A percentile compares a stretch with the other conserved stretches of the same genome.
phyloP scores from a whole-genome alignment of 2,113 vertebrate genomes.

The pig (Sus scrofa) region DNA sequence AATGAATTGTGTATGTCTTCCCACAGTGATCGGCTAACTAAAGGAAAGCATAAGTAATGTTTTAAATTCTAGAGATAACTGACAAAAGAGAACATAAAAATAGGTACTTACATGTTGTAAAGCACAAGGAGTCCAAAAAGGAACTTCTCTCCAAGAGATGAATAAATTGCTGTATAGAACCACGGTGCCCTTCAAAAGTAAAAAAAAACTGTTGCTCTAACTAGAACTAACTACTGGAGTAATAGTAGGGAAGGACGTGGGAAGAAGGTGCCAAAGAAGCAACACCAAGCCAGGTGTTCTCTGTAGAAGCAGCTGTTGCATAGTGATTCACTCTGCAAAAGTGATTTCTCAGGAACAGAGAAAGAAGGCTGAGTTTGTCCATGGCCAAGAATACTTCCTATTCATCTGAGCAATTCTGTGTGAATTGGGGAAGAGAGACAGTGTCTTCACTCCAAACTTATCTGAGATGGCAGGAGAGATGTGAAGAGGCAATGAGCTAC shows the following conservation, averaged over 20 bases:
- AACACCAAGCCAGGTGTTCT: neutral
- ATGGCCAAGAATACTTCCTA: neutral
- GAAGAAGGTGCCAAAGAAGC: neutral
- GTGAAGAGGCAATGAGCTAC: neutral
- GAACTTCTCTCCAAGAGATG: neutral
- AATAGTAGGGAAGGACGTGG: too few species aligned
- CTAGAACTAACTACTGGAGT: neutral
- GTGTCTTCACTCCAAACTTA: neutral
- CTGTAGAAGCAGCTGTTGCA: neutral
- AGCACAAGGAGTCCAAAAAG: neutral
- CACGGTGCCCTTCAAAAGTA: neutral
- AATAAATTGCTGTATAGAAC: neutral
- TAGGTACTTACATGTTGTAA: neutral
- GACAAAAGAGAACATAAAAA: constrained; percentile 28
- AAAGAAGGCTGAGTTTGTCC: neutral
- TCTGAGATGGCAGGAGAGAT: neutral
- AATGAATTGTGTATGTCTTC: neutral
- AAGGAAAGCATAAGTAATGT: neutral
- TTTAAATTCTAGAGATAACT: neutral
- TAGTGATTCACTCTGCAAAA: neutral
- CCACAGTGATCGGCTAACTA: neutral
- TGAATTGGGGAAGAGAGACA: neutral
- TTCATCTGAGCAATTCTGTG: neutral
- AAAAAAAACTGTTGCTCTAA: neutral
- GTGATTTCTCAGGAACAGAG: neutral